Base-by-base conservation (phyloP, 2,888 invertebrate genomes). In the Drosophila macrospina region DNA sequence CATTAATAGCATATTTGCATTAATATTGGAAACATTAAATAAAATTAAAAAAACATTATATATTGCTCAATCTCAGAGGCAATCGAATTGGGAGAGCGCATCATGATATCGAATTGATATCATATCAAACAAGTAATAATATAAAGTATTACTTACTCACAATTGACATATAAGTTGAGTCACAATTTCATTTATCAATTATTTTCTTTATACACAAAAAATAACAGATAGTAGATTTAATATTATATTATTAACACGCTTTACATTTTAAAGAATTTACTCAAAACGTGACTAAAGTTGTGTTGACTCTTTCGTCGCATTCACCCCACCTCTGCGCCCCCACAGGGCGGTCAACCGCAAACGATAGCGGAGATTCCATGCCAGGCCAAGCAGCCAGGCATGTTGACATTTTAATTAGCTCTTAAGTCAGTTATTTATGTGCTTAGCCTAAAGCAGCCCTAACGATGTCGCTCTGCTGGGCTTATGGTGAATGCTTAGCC, bases 351-450 rank as follows among this genome's bases (percentile, higher is more conserved):
- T 51, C 48, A 52, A 41, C 51, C 50, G 13, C 50, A 54, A 34
- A 16, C 44, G 62, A 34, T 39, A 45, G n/a, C 61, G 36, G 37
- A 16, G 61, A 66, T 64, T 65, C 48, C 30, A 30, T 28, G 24
- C 0, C 16, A 8, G 20, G 16, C 11, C 44, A 26, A 24, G 41
- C 28, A 26, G 37, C 51, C 36, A 15, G 59, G 54, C 45, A 30
- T 42, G 47, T 71, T 64, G 68, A 64, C 64, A 66, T 73, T 57
- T 70, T 61, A 66, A 73, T 68, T 73, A 68, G 74, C 62, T 36
- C 45, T 45, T 51, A 51, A 48, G n/a, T 30, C 13, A 20, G 50
- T 39, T 55, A 54, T 36, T 57, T 67, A 54, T 44, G 54, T 16
- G 13, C 16, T 26, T 20, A 26, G 36, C 15, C 30, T 20, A 20